These are phyloP conservation scores for Lasioglossum morio DNA, from an alignment of 2,888 invertebrate species.

Conservation along the genomic window DNA sequence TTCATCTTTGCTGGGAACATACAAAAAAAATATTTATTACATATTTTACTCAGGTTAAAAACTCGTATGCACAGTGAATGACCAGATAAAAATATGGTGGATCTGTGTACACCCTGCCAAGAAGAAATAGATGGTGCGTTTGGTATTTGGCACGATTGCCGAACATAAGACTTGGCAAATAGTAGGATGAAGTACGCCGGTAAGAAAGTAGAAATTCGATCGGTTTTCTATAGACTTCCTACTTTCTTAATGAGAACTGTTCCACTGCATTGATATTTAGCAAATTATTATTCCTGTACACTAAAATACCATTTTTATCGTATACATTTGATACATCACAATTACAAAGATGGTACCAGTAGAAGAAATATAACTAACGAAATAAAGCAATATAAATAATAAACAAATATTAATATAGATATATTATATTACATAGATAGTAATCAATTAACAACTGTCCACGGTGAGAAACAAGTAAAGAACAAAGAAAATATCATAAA, in stretches of 20 bases:
- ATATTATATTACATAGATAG: too few relatives aligned
- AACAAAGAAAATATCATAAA: too few relatives aligned
- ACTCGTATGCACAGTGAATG: conserved; percentile 61
- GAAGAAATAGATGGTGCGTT: conserved; percentile 69
- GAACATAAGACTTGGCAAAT: conserved; percentile 71
- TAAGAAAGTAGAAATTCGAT: conserved; percentile 73
- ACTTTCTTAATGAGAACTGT: conserved; percentile 53
- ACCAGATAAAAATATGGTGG: conserved; percentile 71
- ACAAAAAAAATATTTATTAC: neutral
- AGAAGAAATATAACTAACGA: neutral
- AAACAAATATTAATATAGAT: neutral
- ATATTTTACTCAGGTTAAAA: neutral
- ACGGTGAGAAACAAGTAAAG: too few relatives aligned
- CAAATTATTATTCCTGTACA: neutral
- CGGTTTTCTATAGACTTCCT: conserved; percentile 57
- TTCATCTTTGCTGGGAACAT: neutral
- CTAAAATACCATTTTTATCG: neutral
- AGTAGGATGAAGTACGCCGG: conserved; percentile 58
- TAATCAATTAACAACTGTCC: too few relatives aligned
- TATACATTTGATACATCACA: neutral
- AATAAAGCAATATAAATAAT: neutral
- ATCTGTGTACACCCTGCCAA: conserved; percentile 66
- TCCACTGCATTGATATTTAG: neutral
- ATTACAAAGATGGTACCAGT: neutral
- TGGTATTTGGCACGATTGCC: conserved; percentile 73